Percentiles rank a stretch among this genome's conserved stretches.
phyloP scores from a whole-genome alignment of 2,888 invertebrate genomes.

The Frankliniella intonsa region DNA sequence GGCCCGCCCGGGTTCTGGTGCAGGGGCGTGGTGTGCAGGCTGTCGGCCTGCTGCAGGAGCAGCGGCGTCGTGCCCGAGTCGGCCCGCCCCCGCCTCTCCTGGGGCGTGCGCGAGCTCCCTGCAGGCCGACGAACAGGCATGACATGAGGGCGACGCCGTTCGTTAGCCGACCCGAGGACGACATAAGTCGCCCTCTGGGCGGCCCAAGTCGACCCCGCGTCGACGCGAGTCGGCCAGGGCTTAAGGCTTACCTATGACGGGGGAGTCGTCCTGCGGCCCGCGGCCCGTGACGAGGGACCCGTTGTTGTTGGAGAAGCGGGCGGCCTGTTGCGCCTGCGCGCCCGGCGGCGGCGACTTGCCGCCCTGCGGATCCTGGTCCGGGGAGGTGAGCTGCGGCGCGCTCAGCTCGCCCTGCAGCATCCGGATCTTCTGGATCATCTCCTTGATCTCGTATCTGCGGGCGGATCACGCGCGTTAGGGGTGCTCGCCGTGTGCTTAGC shows the following conservation, averaged over 20 bases:
- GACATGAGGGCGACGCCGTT: no score
- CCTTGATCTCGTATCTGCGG: slow-evolving; percentile 68
- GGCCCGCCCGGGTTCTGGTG: slow-evolving; percentile 34
- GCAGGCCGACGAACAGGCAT: neutral
- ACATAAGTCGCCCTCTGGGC: no score
- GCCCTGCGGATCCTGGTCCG: slow-evolving; percentile 40
- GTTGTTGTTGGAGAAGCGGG: slow-evolving; percentile 22
- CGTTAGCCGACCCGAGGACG: no score
- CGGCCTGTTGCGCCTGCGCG: slow-evolving; percentile 41
- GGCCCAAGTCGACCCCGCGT: no score
- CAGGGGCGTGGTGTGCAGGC: slow-evolving; percentile 39
- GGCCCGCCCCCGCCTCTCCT: slow-evolving; percentile 15
- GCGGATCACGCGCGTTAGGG: no score
- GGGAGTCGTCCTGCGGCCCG: neutral
- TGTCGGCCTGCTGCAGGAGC: slow-evolving; percentile 43
- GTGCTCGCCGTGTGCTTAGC: no score
- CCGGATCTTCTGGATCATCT: slow-evolving; percentile 88
- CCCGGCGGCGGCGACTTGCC: slow-evolving; percentile 41
- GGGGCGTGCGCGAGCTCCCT: slow-evolving; percentile 13
- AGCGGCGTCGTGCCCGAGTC: slow-evolving; percentile 43
- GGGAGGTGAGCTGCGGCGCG: slow-evolving; percentile 41
- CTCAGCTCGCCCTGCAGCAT: slow-evolving; percentile 66
- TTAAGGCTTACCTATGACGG: neutral
- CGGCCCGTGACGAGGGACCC: neutral
- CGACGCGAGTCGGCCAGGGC: no score